These are phyloP conservation scores for Pedionomus torquatus DNA, from an alignment of 2,113 vertebrate species.

Conservation along the genomic window DNA sequence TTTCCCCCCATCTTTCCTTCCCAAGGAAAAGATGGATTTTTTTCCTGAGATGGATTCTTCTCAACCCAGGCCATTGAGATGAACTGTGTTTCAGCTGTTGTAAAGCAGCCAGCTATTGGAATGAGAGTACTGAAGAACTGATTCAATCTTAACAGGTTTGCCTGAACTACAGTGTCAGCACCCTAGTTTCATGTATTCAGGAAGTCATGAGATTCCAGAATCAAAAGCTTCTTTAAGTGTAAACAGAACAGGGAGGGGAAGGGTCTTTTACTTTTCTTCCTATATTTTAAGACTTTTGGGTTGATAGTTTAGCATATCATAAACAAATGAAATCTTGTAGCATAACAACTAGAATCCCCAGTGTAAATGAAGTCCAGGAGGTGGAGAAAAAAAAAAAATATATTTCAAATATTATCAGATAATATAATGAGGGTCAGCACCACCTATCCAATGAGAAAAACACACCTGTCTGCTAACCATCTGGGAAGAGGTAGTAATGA, in stretches of 20 bases:
- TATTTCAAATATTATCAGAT: background rate
- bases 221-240: background rate
- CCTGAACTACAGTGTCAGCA: background rate
- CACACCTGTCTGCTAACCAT: background rate
- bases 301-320: background rate
- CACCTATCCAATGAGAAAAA: background rate
- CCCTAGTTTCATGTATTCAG: background rate
- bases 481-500: background rate
- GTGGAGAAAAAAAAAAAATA: background rate
- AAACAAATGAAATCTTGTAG: background rate
- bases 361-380: background rate
- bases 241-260: background rate
- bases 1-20: background rate
- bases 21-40: background rate
- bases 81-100: background rate
- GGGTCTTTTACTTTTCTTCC: background rate
- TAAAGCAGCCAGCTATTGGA: background rate
- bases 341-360: background rate
- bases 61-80: background rate
- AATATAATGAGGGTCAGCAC: background rate
- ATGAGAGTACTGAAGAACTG: background rate
- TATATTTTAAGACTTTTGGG: background rate
- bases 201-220: background rate
- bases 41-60: background rate
- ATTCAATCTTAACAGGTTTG: background rate